These are phyloP conservation scores for Hippasteria phrygiana DNA, from an alignment of 53 echinoderm and acorn worm genomes.

Conservation along the genomic window DNA sequence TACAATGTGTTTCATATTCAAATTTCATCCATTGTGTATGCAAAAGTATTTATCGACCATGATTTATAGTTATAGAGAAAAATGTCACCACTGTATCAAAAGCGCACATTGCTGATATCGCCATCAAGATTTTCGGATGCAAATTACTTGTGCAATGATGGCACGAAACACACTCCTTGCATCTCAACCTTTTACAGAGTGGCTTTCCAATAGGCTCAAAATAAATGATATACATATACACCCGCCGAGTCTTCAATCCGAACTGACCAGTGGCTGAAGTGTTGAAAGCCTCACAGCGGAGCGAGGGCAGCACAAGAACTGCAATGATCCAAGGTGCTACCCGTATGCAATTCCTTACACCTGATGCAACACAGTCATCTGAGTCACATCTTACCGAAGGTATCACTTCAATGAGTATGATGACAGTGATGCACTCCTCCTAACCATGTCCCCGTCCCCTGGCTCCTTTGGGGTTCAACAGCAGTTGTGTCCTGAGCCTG, in stretches of 20 bases:
- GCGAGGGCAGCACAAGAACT: background rate
- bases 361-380: constrained; percentile 1
- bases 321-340: background rate
- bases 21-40: no score
- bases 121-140: constrained; percentile 21
- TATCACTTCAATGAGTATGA: background rate
- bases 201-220: no score
- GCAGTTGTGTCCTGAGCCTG: background rate
- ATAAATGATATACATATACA: no score
- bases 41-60: background rate
- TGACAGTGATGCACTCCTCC: background rate
- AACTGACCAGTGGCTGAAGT: background rate
- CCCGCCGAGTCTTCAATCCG: background rate
- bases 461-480: background rate
- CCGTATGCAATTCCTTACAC: background rate
- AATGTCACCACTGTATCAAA: background rate
- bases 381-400: background rate
- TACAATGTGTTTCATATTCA: no score
- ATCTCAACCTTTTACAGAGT: no score
- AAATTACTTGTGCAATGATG: constrained; percentile 1
- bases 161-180: background rate
- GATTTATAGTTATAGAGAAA: background rate
- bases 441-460: background rate
- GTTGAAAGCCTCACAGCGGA: background rate
- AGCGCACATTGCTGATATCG: background rate